Percentiles rank a stretch among this genome's conserved stretches.
These are phyloP conservation scores for Edolisoma coerulescens DNA, from an alignment of 2,113 vertebrate species.

Conservation along the genomic window DNA sequence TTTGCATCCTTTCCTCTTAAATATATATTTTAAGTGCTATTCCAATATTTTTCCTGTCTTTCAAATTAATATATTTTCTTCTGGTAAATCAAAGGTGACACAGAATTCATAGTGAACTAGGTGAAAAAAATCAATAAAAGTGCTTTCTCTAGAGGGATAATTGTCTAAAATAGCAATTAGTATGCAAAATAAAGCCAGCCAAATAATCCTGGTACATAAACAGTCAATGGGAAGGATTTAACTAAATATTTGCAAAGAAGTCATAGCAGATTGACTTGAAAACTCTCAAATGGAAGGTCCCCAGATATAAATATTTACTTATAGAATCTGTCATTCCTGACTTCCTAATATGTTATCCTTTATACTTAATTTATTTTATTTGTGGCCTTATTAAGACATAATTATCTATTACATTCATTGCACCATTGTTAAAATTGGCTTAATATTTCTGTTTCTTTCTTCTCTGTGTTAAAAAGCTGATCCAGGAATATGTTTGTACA, in stretches of 20 bases:
- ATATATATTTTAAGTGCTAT: background rate
- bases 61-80: background rate
- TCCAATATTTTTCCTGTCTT: background rate
- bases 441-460: background rate
- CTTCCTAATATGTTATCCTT: background rate
- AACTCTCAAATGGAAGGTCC: background rate
- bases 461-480: background rate
- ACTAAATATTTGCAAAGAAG: background rate
- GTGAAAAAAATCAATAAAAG: background rate
- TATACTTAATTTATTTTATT: background rate
- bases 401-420: background rate
- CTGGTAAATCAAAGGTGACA: background rate
- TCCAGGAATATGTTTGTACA: background rate
- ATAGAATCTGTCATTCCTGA: background rate
- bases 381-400: background rate
- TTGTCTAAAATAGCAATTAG: background rate
- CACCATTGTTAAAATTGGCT: background rate
- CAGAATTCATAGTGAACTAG: background rate
- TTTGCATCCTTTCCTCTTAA: background rate
- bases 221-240: background rate
- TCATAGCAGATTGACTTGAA: background rate
- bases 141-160: background rate
- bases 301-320: background rate
- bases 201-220: background rate
- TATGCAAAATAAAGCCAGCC: background rate